Evolutionary conservation across 2,113 vertebrate species (phyloP).

Genomic region (Bos indicus): DNA sequence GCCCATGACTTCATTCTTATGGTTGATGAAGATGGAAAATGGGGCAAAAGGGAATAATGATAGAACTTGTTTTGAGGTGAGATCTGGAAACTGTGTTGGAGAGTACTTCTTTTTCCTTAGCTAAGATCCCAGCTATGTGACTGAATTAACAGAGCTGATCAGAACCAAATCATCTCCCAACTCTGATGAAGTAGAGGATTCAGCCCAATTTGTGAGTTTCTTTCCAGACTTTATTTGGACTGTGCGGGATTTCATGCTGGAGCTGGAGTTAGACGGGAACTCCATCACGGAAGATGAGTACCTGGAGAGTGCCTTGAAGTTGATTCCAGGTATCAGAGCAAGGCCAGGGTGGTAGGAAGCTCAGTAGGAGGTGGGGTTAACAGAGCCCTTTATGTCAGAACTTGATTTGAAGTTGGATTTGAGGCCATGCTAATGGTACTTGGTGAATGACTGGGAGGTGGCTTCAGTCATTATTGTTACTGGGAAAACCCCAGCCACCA

Average conservation of each 20-base stretch:
- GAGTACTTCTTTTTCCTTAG: conserved; percentile 58
- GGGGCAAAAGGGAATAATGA: neutral
- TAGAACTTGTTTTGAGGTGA: neutral
- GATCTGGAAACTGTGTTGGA: conserved; percentile 24
- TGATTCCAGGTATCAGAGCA: conserved; percentile 52
- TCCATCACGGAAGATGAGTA: conserved; percentile 64
- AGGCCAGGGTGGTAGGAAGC: neutral
- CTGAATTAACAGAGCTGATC: conserved; percentile 76
- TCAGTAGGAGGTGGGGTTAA: neutral
- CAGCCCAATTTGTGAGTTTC: conserved; percentile 65
- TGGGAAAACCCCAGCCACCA: neutral
- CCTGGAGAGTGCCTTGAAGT: conserved; percentile 69
- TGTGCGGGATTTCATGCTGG: conserved; percentile 78
- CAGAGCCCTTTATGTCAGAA: neutral
- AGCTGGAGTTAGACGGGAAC: conserved; percentile 46
- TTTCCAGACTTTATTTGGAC: conserved; percentile 82
- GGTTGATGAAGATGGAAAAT: neutral
- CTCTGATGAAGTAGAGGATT: neutral
- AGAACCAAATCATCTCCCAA: conserved; percentile 61
- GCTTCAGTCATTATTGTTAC: neutral
- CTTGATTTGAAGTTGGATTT: neutral
- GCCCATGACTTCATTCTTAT: neutral
- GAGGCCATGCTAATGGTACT: neutral
- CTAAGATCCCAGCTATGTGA: conserved; percentile 70
- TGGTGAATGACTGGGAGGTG: neutral